Conservation (phyloP, 2,888 invertebrate species). For the Platycnemis pennipes region DNA sequence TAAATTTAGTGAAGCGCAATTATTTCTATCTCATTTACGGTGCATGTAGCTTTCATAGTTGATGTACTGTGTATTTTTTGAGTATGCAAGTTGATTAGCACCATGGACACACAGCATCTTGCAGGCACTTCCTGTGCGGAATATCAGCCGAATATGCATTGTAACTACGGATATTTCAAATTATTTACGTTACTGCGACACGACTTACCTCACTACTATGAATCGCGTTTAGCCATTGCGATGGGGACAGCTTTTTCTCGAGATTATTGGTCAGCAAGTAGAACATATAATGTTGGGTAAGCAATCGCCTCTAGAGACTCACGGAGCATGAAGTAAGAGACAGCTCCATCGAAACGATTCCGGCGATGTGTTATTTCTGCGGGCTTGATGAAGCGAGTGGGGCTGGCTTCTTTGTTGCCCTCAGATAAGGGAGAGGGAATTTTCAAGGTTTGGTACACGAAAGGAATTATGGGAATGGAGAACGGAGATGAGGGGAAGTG, state of each 20-base stretch:
- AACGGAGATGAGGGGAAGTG: not conserved
- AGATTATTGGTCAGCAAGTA: not conserved
- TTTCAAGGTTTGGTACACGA: not conserved
- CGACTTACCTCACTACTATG: no score
- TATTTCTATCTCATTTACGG: no score
- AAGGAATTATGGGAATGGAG: not conserved
- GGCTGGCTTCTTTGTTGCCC: not conserved
- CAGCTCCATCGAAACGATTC: not conserved
- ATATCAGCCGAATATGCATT: no score
- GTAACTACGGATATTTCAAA: no score
- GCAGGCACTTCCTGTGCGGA: no score
- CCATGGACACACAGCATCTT: no score
- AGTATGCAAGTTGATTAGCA: no score
- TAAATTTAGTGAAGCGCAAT: no score
- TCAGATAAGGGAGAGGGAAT: not conserved
- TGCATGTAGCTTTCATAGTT: no score
- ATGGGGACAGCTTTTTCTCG: not conserved
- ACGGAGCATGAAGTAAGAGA: not conserved
- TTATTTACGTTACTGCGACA: no score
- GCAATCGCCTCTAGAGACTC: not conserved
- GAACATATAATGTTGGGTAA: not conserved
- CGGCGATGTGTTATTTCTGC: not conserved
- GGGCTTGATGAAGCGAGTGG: not conserved
- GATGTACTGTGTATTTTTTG: no score
- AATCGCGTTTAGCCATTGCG: not conserved